Evolutionary conservation across 2,797 vertebrate genomes (phyloP).

Genomic region (Hafferia zeledoni): DNA sequence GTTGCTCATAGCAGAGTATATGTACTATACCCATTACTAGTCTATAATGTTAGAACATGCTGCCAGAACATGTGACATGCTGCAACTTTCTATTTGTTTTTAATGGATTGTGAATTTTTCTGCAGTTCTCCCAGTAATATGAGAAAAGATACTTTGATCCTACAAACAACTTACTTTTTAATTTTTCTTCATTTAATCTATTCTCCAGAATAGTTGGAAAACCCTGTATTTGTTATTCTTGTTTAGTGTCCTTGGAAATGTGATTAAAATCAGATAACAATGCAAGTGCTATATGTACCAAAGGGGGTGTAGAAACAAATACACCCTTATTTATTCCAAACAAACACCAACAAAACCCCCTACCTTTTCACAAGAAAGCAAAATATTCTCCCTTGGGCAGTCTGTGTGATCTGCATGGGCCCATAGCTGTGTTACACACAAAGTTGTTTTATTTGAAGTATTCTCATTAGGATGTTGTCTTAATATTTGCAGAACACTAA

Average conservation of each 20-base stretch:
- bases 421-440: not conserved
- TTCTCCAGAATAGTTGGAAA: not conserved
- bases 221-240: not conserved
- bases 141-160: not conserved
- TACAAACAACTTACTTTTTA: not conserved
- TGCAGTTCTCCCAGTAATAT: not conserved
- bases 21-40: not conserved
- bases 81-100: not conserved
- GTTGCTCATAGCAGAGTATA: accelerated
- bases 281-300: not conserved
- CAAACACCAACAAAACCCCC: not conserved
- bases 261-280: not conserved
- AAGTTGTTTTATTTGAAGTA: not conserved
- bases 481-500: not conserved
- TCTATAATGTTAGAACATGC: not conserved
- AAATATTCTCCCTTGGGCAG: not conserved
- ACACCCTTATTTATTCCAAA: not conserved
- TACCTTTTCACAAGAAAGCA: not conserved
- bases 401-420: not conserved
- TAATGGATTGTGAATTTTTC: not conserved
- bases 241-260: not conserved
- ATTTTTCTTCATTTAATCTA: not conserved
- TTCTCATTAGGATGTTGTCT: not conserved
- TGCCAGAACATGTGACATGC: not conserved
- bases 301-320: not conserved